phyloP scores from a whole-genome alignment of 30 jellyfish, hydroid and myxozoan genomes.

The Haliclystus octoradiatus region DNA sequence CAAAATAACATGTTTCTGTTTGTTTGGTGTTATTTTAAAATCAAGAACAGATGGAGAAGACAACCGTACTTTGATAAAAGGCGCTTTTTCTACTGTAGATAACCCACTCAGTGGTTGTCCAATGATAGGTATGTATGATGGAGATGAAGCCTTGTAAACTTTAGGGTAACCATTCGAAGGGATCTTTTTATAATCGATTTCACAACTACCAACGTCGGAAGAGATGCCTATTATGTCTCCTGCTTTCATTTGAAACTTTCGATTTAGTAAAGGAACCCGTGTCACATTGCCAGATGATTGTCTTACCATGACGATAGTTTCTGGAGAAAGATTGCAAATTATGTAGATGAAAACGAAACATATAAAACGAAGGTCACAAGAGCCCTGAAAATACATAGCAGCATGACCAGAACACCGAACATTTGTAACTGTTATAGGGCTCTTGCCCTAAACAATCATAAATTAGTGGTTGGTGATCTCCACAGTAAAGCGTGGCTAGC shows the following conservation, averaged over 20 bases:
- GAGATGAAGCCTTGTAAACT: background rate
- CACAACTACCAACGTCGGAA: background rate
- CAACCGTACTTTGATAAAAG: background rate
- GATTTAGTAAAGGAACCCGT: background rate
- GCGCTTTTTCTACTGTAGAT: background rate
- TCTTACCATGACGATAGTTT: background rate
- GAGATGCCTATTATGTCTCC: background rate
- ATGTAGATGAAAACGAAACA: too few species aligned
- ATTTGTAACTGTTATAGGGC: too few species aligned
- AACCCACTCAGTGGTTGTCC: background rate
- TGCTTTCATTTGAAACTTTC: background rate
- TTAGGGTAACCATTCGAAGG: background rate
- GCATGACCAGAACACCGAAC: too few species aligned
- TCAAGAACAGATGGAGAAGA: background rate
- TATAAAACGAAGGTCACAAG: too few species aligned
- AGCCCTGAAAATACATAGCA: too few species aligned
- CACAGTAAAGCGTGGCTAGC: too few species aligned
- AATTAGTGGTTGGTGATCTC: too few species aligned
- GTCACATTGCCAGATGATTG: background rate
- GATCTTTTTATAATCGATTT: background rate
- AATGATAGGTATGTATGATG: background rate
- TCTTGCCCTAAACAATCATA: too few species aligned
- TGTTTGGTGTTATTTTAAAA: background rate
- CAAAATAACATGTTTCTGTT: background rate
- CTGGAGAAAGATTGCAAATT: background rate